phyloP scores from a whole-genome alignment of 2,113 vertebrate genomes.

The Danionella cerebrum region DNA sequence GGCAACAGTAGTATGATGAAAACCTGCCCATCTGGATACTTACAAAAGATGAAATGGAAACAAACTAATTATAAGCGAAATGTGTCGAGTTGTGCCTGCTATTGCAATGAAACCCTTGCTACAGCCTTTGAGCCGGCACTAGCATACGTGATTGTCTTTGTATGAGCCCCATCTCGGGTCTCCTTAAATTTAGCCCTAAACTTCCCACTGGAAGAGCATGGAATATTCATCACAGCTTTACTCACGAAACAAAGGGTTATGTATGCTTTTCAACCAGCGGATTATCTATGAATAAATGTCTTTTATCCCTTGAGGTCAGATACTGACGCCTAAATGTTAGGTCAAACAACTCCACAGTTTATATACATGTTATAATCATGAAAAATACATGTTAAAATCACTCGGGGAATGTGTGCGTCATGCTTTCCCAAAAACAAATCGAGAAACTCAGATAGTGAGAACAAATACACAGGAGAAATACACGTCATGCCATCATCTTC shows the following conservation, averaged over 20 bases:
- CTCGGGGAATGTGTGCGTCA: constrained; percentile 47
- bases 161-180: constrained; percentile 7
- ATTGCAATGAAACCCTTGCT: constrained; percentile 25
- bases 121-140: constrained; percentile 34
- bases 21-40: constrained; percentile 21
- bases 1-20: constrained; percentile 35
- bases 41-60: constrained; percentile 5
- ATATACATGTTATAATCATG: constrained; percentile 12
- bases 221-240: constrained; percentile 4
- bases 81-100: constrained; percentile 34
- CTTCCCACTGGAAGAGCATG: constrained; percentile 38
- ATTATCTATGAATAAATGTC: neutral
- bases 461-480: constrained; percentile 58
- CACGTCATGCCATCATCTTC: constrained; percentile 60
- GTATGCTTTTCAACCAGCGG: neutral
- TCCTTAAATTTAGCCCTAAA: constrained; percentile 47
- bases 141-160: constrained; percentile 64
- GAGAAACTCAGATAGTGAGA: constrained; percentile 45
- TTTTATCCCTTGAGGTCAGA: neutral
- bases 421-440: constrained; percentile 53
- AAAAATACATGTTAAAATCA: constrained; percentile 28
- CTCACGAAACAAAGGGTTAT: neutral
- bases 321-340: neutral
- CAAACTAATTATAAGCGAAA: neutral
- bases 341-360: neutral